phyloP scores from a whole-genome alignment of 2,797 vertebrate species.

The Labeo calbasu region DNA sequence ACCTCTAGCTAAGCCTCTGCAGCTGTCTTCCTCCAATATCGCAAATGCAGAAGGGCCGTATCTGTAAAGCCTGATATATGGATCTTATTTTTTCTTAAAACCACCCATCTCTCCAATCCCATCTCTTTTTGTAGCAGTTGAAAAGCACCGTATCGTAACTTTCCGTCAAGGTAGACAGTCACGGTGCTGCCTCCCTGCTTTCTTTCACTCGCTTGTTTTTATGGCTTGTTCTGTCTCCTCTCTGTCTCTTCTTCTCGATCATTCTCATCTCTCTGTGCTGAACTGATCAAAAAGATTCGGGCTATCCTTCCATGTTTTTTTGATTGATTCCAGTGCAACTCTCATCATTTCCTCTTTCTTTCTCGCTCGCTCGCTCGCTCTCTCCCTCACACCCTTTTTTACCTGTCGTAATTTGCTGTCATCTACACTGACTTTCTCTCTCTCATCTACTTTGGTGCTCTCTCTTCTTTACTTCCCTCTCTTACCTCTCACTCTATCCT shows the following conservation, averaged over 20 bases:
- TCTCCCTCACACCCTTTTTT: slow-evolving; percentile 44
- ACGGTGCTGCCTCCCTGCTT: slow-evolving; percentile 47
- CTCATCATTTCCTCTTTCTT: slow-evolving; percentile 60
- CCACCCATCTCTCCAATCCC: slow-evolving; percentile 50
- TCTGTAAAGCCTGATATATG: slow-evolving; percentile 51
- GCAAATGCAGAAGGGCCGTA: slow-evolving; percentile 43
- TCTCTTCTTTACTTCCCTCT: slow-evolving; percentile 43
- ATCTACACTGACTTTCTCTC: slow-evolving; percentile 44
- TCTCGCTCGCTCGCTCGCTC: slow-evolving; percentile 53
- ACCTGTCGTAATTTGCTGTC: slow-evolving; percentile 62
- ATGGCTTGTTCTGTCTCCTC: slow-evolving; percentile 60
- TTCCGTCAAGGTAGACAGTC: slow-evolving; percentile 53
- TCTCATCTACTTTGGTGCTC: slow-evolving; percentile 34
- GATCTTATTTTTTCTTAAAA: slow-evolving; percentile 51
- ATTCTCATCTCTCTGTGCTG: slow-evolving; percentile 69
- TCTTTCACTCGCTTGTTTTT: slow-evolving; percentile 43
- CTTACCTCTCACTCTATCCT: slow-evolving; percentile 30
- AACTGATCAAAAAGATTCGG: slow-evolving; percentile 78
- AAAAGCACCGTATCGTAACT: slow-evolving; percentile 54
- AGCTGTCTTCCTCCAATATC: slow-evolving; percentile 43
- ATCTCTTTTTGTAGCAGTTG: slow-evolving; percentile 57
- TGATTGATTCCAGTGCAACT: slow-evolving; percentile 73
- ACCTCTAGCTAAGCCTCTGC: slow-evolving; percentile 49
- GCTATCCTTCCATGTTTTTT: slow-evolving; percentile 69
- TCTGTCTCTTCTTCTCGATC: slow-evolving; percentile 49